Conservation (phyloP, 2,797 vertebrate genomes). For the Otolemur crassicaudatus region DNA sequence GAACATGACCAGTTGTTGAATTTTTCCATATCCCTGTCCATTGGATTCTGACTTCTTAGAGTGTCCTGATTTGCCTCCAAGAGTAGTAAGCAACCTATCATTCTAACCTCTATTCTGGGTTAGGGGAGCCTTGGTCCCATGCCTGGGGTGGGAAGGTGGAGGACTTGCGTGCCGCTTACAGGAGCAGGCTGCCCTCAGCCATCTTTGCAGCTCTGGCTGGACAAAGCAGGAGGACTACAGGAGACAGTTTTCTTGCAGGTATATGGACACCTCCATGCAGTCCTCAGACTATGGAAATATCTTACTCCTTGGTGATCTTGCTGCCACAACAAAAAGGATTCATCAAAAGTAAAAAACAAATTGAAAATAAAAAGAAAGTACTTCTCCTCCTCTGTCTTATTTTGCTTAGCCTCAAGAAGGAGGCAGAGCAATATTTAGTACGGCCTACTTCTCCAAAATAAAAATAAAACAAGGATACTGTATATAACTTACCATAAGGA, state of each 20-base stretch:
- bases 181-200: not conserved
- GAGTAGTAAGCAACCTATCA: not conserved
- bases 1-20: not conserved
- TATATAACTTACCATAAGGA: not conserved
- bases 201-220: not conserved
- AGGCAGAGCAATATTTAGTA: not conserved
- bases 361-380: not conserved
- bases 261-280: rapidly evolving
- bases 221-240: not conserved
- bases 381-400: not conserved
- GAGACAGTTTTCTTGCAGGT: rapidly evolving
- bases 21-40: not conserved
- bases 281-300: not conserved
- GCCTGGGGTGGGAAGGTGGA: not conserved
- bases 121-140: not conserved
- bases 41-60: not conserved
- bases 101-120: not conserved
- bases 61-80: not conserved
- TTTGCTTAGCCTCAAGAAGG: not conserved
- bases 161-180: rapidly evolving
- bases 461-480: not conserved
- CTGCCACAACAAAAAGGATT: not conserved
- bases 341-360: not conserved
- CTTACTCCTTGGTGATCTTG: not conserved
- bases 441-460: not conserved